Percentiles rank a stretch among this genome's conserved stretches.
These are phyloP conservation scores for Blera fallax DNA, from an alignment of 2,888 invertebrate genomes.

Conservation along the genomic window DNA sequence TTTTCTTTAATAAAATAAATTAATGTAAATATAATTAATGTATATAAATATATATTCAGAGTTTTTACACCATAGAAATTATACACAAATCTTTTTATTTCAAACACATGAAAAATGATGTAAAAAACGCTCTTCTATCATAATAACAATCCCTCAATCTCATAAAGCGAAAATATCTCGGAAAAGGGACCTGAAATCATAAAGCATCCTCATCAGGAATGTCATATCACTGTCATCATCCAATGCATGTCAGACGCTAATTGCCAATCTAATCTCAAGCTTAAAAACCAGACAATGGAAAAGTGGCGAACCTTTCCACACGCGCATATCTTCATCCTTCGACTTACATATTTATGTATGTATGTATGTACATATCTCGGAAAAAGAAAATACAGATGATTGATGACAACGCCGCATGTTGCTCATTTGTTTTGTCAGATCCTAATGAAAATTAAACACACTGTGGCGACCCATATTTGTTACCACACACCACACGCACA, in stretches of 20 bases:
- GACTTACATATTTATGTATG: no score
- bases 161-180: not conserved
- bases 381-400: slow-evolving; percentile 44
- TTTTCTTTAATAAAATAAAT: no score
- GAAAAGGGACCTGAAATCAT: not conserved
- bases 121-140: not conserved
- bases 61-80: no score
- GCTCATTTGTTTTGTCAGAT: slow-evolving; percentile 70
- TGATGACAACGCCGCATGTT: slow-evolving; percentile 62
- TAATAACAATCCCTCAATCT: not conserved
- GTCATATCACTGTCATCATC: slow-evolving; percentile 26
- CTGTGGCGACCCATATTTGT: slow-evolving; percentile 60
- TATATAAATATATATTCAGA: no score
- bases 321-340: slow-evolving; percentile 14
- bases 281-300: slow-evolving; percentile 6
- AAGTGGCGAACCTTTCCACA: slow-evolving; percentile 28
- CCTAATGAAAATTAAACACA: slow-evolving; percentile 72
- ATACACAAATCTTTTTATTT: no score
- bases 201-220: not conserved
- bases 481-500: slow-evolving; percentile 51
- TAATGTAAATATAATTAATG: no score
- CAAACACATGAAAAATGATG: no score
- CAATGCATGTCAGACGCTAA: slow-evolving; percentile 38
- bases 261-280: slow-evolving; percentile 33
- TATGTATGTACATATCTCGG: no score